Percentiles rank a stretch among this genome's conserved stretches.
phyloP scores from a whole-genome alignment of 2,113 vertebrate genomes.

The Platanista minor region DNA sequence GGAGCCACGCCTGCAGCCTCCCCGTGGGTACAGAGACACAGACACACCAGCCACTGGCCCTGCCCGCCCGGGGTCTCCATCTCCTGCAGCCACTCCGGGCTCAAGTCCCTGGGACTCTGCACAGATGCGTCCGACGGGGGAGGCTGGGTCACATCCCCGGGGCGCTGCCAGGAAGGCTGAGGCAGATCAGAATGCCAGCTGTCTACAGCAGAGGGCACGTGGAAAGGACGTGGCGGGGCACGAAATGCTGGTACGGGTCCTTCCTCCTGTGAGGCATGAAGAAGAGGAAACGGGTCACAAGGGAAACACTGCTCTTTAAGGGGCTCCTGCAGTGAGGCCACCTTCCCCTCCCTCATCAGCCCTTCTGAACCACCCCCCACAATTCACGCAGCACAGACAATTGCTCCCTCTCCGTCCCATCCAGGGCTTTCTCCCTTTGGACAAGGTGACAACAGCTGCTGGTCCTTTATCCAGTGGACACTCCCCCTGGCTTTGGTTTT shows the following conservation, averaged over 20 bases:
- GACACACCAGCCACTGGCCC: accelerated
- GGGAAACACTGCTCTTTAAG: no score
- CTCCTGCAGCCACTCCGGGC: no score
- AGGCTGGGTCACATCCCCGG: background rate
- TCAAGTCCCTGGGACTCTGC: accelerated
- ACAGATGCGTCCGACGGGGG: accelerated
- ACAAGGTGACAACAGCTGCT: background rate
- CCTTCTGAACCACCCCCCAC: no score
- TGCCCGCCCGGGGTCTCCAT: accelerated
- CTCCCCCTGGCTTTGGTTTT: background rate
- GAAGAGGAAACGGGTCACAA: background rate
- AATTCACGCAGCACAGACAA: background rate
- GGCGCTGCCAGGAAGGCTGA: no score
- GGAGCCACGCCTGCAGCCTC: background rate
- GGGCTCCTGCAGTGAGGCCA: no score
- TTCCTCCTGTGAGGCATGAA: background rate
- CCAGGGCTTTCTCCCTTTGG: background rate
- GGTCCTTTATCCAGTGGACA: background rate
- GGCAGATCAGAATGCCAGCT: background rate
- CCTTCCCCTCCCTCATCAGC: background rate
- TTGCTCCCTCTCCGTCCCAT: background rate
- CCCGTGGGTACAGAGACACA: accelerated
- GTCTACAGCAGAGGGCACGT: accelerated
- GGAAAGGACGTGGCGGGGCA: background rate
- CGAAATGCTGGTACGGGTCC: accelerated